Conservation (phyloP, 2,797 vertebrate species). For the Argentina silus region DNA sequence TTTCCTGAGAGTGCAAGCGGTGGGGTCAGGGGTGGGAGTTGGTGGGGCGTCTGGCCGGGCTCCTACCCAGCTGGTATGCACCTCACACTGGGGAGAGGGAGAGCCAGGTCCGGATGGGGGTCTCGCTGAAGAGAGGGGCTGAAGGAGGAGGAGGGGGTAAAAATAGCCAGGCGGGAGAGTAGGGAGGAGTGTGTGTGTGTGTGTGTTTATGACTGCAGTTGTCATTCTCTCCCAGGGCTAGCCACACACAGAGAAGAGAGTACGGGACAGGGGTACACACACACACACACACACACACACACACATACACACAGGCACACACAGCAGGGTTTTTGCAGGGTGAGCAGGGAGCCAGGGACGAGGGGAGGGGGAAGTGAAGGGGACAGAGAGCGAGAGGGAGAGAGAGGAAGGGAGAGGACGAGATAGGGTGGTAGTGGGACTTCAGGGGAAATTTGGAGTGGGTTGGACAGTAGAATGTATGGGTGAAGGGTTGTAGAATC, state of each 20-base stretch:
- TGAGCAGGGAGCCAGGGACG: neutral
- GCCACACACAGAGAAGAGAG: too few species aligned
- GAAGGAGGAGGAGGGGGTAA: conserved; percentile 45
- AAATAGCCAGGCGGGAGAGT: conserved; percentile 66
- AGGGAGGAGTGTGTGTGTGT: too few species aligned
- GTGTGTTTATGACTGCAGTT: conserved; percentile 63
- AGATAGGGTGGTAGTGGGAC: conserved; percentile 1
- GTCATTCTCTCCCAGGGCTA: conserved; percentile 44
- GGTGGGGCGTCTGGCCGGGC: conserved; percentile 26
- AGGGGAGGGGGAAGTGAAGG: conserved; percentile 20
- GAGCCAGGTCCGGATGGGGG: conserved; percentile 41
- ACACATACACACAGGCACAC: neutral
- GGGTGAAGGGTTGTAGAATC: conserved; percentile 11
- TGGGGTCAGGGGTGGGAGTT: conserved; percentile 11
- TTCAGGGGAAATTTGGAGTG: too few species aligned
- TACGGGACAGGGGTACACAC: too few species aligned
- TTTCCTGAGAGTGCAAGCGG: conserved; percentile 47
- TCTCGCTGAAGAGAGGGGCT: conserved; percentile 35
- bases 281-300: neutral
- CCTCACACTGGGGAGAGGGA: conserved; percentile 35
- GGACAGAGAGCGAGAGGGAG: conserved; percentile 8
- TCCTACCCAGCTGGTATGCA: conserved; percentile 59
- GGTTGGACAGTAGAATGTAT: too few species aligned
- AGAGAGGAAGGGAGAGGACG: conserved; percentile 19
- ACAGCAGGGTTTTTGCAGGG: neutral